Conservation (phyloP, 1,140 invertebrate species). For the Zaprionus nigranus region DNA sequence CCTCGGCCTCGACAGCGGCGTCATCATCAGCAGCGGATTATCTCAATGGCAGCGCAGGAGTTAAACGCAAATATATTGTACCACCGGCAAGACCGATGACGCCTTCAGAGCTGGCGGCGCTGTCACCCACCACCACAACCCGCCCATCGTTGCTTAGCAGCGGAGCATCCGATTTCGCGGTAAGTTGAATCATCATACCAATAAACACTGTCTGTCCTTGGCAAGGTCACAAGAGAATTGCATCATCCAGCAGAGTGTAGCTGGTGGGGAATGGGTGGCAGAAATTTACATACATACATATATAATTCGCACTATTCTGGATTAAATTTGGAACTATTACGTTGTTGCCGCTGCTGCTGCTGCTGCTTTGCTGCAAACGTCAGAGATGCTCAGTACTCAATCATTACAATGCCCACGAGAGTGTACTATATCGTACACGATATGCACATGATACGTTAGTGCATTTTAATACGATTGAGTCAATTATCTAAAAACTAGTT, state of each 20-base stretch:
- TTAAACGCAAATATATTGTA: slow-evolving; percentile 65
- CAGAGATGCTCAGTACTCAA: neutral
- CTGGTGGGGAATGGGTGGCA: neutral
- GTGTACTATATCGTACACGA: neutral
- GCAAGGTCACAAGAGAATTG: slow-evolving; percentile 39
- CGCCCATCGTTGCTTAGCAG: slow-evolving; percentile 50
- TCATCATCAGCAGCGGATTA: slow-evolving; percentile 49
- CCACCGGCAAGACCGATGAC: slow-evolving; percentile 16
- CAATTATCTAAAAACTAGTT: neutral
- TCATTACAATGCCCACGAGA: neutral
- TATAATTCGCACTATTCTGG: slow-evolving; percentile 8
- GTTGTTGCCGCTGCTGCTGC: neutral
- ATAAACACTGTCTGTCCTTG: slow-evolving; percentile 18
- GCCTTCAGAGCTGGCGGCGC: slow-evolving; percentile 18
- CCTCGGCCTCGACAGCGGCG: slow-evolving; percentile 29
- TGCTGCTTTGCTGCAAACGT: neutral
- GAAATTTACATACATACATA: neutral
- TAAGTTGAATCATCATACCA: slow-evolving; percentile 44
- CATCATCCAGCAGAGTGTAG: slow-evolving; percentile 21
- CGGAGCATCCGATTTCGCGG: slow-evolving; percentile 70
- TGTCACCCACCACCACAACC: slow-evolving; percentile 19
- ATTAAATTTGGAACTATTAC: slow-evolving; percentile 22
- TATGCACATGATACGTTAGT: neutral
- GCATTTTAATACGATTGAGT: neutral
- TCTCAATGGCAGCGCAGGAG: slow-evolving; percentile 49